Evolutionary conservation across 2,888 invertebrate genomes (phyloP), one percentile per base, ranked within the genome.

Genomic region (Octodonta nipae): DNA sequence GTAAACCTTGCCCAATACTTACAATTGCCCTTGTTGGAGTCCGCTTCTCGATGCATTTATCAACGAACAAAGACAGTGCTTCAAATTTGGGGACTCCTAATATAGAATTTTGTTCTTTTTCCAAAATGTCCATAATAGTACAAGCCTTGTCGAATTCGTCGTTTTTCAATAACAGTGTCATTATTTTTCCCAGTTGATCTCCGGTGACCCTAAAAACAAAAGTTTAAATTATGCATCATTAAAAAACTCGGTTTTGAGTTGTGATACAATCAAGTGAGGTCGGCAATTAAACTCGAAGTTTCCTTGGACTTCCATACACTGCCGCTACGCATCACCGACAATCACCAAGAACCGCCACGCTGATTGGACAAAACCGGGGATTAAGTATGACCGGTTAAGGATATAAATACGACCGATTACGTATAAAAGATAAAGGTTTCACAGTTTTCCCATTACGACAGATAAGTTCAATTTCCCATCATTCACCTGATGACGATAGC

Each of bases 181-280:
- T 57, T 22, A 78, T 61, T 45, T 73, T 66, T 3, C 74, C 74
- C 28, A 78, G 54, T 61, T 75, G 66, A 36, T 64, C 63, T 1
- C 75, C 78, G 5, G 71, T 70, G 59, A 75, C 73, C 20, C 66
- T 69, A 30, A 28, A 41, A 37, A 4, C 2, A 4, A 22, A 22
- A 4, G 27, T 4, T 12, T 16, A 22, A 7, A 29, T 33, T 32
- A 14, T 13, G 12, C 20, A 20, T 20, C 20, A 7, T 20, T n/a
- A n/a, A 20, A n/a, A 20, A 20, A 20, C 20, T 7, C 7, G 6
- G 6, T 20, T 20, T 20, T 7, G 20, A 20, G n/a, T 20, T 22
- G n/a, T n/a, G n/a, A n/a, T n/a, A n/a, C n/a, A n/a, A n/a, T n/a
- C n/a, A n/a, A n/a, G n/a, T n/a, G n/a, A n/a, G n/a, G n/a, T n/a